Evolutionary conservation across 2,113 vertebrate species (phyloP), one percentile per base, ranked within the genome.

Genomic region (Stercorarius parasiticus): DNA sequence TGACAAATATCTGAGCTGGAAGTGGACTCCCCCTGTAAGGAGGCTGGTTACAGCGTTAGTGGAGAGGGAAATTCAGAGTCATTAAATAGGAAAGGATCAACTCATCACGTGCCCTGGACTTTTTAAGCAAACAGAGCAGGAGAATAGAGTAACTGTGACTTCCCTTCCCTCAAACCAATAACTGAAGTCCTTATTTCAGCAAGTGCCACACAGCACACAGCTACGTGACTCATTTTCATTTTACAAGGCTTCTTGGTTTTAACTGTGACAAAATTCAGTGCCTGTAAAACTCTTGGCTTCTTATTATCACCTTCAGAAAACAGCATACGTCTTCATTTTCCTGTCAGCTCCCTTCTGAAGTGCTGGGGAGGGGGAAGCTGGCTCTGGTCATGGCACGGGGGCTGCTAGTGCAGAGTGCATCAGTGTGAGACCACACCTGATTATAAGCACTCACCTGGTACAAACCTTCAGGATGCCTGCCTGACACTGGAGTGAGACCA

Each of bases 1-100:
- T 82, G 73, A 89, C 34, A 56, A 74, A 81, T 23, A 79, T 38
- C 58, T 92, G 94, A 88, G 79, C 52, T 88, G 81, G 82, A 95
- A 88, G 74, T 12, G 30, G 66, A 79, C 30, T 90, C 55, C 32
- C 15, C 34, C 36, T 66, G 32, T 42, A 62, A 95, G 22, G 30
- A 36, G 27, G 8, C 76, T 50, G 32, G 67, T 93, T 93, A 62
- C 61, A n/a, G 42, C 43, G 69, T 90, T 65, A 70, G 52, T 56
- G 36, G 42, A 94, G 82, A 88, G 72, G 67, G 62, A 79, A 95
- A 96, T 94, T 96, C 62, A 42, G 73, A 82, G 74, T 95, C 93
- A 73, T 96, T 97, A 96, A 97, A 76, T 79, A 86, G 69, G 69
- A 90, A 52, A 80, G 58, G 66, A 85, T 81, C 47, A 59, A 86